Percentiles rank a stretch among this genome's conserved stretches.
Conservation (phyloP, 2,888 invertebrate species). For the Andrena dorsata region DNA sequence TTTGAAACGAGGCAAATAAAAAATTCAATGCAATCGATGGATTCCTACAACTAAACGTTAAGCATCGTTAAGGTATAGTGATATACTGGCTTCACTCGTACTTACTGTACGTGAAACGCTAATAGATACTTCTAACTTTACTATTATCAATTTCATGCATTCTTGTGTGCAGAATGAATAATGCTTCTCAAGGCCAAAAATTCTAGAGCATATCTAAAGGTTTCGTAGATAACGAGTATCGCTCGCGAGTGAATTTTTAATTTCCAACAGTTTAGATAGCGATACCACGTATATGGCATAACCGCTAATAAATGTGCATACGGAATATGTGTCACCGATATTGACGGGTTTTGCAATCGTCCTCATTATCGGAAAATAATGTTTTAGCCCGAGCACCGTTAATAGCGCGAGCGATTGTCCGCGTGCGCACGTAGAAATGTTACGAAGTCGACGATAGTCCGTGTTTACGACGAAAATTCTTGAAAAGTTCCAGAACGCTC, state of each 20-base stretch:
- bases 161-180: conserved; percentile 9
- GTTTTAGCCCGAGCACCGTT: not conserved
- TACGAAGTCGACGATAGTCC: not conserved
- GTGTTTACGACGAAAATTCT: conserved; percentile 9
- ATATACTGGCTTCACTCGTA: not conserved
- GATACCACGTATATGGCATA: conserved; percentile 27
- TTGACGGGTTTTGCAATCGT: conserved; percentile 14
- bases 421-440: not conserved
- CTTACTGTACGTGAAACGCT: not conserved
- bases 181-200: conserved; percentile 37
- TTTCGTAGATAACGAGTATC: conserved; percentile 73
- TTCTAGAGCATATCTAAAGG: conserved; percentile 69
- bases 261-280: conserved; percentile 58
- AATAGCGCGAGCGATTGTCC: conserved; percentile 15
- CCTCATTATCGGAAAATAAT: conserved; percentile 33
- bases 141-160: not conserved
- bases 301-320: conserved; percentile 41
- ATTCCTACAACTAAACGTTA: conserved; percentile 13
- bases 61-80: not conserved
- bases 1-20: conserved; percentile 27
- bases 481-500: not conserved
- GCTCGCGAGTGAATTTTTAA: conserved; percentile 61
- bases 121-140: not conserved
- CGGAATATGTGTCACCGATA: conserved; percentile 31
- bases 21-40: conserved; percentile 42